phyloP scores from a whole-genome alignment of 1,140 invertebrate species.

The Camponotus vicinus region DNA sequence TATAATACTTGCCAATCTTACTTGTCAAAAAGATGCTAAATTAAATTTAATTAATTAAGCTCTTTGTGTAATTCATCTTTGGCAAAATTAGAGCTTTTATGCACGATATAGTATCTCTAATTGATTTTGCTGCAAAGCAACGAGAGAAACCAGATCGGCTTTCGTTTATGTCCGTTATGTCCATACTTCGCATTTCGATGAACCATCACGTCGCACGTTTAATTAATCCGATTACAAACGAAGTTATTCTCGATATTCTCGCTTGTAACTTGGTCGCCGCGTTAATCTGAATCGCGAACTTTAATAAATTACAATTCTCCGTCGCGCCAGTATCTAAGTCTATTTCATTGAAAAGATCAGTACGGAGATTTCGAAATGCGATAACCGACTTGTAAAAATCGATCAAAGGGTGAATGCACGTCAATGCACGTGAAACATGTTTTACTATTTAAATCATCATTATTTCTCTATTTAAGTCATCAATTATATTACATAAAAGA shows the following conservation, averaged over 20 bases:
- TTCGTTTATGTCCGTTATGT: conserved; percentile 39
- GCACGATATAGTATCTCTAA: neutral
- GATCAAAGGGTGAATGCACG: neutral
- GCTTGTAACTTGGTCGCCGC: conserved; percentile 35
- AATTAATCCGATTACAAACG: conserved; percentile 54
- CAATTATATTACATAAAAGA: neutral
- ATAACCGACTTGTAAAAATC: conserved; percentile 22
- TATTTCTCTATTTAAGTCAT: neutral
- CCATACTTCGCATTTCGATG: conserved; percentile 52
- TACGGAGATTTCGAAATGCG: neutral
- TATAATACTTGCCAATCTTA: neutral
- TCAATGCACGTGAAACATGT: neutral
- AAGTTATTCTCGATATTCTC: conserved; percentile 59
- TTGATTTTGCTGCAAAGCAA: conserved; percentile 29
- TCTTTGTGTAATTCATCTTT: conserved; percentile 16
- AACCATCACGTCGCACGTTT: conserved; percentile 47
- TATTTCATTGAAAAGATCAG: conserved; percentile 12
- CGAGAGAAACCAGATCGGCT: conserved; percentile 49
- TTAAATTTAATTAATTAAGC: conserved; percentile 14
- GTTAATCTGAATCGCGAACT: conserved; percentile 49
- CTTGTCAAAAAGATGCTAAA: conserved; percentile 7
- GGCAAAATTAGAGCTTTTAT: conserved; percentile 31
- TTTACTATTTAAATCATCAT: neutral
- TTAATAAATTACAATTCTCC: conserved; percentile 60
- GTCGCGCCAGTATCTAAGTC: neutral